These are phyloP conservation scores for Blastobasis adustella DNA, from an alignment of 2,888 invertebrate genomes.

Conservation along the genomic window DNA sequence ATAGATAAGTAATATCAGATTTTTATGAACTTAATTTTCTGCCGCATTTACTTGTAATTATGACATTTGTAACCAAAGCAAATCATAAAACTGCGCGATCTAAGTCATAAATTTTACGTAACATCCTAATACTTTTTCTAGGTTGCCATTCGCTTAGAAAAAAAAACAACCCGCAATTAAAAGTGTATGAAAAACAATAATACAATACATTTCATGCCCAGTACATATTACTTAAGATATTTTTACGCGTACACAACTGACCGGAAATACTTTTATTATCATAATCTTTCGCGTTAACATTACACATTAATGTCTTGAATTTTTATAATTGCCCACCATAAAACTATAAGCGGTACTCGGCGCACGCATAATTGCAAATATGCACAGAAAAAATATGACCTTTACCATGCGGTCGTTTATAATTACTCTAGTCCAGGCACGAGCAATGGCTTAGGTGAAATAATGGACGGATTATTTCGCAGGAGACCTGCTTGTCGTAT, in stretches of 20 bases:
- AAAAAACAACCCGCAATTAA: too few species aligned
- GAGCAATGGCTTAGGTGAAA: neutral
- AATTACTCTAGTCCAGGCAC: constrained; percentile 26
- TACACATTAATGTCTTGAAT: constrained; percentile 47
- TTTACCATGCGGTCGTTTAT: constrained; percentile 40
- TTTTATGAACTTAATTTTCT: too few species aligned
- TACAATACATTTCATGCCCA: neutral
- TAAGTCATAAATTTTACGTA: too few species aligned
- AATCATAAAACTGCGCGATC: too few species aligned
- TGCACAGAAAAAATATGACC: constrained; percentile 46
- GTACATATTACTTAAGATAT: neutral
- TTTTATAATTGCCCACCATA: constrained; percentile 44
- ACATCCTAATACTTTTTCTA: too few species aligned
- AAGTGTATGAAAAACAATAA: constrained; percentile 15
- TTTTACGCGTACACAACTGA: constrained; percentile 17
- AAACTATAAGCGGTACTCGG: constrained; percentile 26
- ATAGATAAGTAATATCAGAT: too few species aligned
- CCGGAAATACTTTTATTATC: constrained; percentile 36
- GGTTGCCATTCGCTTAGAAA: too few species aligned
- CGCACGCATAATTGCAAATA: constrained; percentile 44
- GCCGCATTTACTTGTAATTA: too few species aligned
- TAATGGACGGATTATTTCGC: too few species aligned
- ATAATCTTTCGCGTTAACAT: constrained; percentile 37
- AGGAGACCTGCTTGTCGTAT: too few species aligned
- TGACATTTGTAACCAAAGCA: too few species aligned